These are phyloP conservation scores for Axinella damicornis DNA, from an alignment of 37 sponge, comb jelly and placozoan species.

Conservation along the genomic window DNA sequence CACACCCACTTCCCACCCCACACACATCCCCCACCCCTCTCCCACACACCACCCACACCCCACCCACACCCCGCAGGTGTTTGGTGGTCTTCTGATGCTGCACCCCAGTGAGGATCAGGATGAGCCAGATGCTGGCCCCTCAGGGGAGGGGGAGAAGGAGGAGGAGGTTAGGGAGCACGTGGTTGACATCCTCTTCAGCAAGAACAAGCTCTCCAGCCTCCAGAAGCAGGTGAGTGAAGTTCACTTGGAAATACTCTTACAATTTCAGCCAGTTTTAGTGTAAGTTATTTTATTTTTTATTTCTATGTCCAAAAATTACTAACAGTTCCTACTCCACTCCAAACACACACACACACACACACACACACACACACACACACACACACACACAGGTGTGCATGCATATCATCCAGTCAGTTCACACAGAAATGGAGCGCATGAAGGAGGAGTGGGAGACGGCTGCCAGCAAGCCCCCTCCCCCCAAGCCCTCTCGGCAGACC, in stretches of 20 bases:
- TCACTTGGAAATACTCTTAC: too few relatives aligned
- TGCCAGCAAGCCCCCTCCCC: constrained; percentile 49
- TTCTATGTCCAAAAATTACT: too few relatives aligned
- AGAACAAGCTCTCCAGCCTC: constrained; percentile 72
- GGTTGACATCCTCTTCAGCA: constrained; percentile 76
- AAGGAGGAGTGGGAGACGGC: constrained; percentile 78
- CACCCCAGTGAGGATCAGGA: constrained; percentile 30
- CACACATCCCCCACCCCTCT: too few relatives aligned
- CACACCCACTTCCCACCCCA: too few relatives aligned
- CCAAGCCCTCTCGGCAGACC: constrained; percentile 39
- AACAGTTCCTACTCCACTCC: too few relatives aligned
- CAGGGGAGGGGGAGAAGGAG: constrained; percentile 45
- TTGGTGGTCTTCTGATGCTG: constrained; percentile 72
- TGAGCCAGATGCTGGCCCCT: constrained; percentile 49
- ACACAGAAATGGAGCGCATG: constrained; percentile 77
- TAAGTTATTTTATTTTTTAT: too few relatives aligned
- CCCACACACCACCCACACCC: not conserved
- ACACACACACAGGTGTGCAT: constrained; percentile 53
- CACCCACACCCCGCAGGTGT: constrained; percentile 60
- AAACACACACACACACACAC: too few relatives aligned
- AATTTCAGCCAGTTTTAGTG: too few relatives aligned
- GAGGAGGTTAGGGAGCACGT: constrained; percentile 56
- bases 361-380: too few relatives aligned
- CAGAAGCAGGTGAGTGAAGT: constrained; percentile 75
- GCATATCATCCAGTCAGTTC: constrained; percentile 79